phyloP scores from a whole-genome alignment of 2,797 vertebrate species.

The Rhabdomys pumilio region DNA sequence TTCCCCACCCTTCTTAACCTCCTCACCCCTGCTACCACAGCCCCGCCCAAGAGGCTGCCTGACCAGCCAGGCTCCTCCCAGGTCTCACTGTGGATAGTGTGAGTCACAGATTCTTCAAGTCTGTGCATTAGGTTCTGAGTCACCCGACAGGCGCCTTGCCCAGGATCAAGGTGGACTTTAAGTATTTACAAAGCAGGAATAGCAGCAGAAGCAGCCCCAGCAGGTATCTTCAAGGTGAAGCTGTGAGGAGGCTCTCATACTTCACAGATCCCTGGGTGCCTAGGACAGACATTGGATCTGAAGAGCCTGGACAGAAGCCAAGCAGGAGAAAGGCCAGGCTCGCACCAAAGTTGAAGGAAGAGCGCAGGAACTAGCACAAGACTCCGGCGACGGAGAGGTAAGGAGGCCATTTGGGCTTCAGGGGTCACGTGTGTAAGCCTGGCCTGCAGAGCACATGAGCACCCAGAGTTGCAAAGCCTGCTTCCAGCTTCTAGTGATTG shows the following conservation, averaged over 20 bases:
- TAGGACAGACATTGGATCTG: no score
- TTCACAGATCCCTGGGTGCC: not conserved
- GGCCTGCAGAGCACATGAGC: not conserved
- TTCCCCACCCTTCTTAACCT: no score
- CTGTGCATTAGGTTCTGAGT: not conserved
- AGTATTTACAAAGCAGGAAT: not conserved
- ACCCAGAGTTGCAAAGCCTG: not conserved
- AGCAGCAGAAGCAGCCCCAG: not conserved
- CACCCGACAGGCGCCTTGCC: slow-evolving; percentile 5
- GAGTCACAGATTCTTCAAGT: not conserved
- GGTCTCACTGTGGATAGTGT: fast-evolving
- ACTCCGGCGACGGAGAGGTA: fast-evolving
- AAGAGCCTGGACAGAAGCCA: not conserved
- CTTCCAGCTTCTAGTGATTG: no score
- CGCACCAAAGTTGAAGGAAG: not conserved
- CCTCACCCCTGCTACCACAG: not conserved
- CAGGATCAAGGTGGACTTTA: fast-evolving
- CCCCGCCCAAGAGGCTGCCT: not conserved
- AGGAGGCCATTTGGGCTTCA: fast-evolving
- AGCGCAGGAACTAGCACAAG: fast-evolving
- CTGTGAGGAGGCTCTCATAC: no score
- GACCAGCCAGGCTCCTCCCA: not conserved
- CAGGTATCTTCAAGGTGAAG: not conserved
- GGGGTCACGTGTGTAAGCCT: not conserved
- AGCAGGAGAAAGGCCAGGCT: not conserved